Evolutionary conservation across 1,140 invertebrate species (phyloP), one percentile per base, ranked within the genome.

Genomic region (Drosophila neocordata): DNA sequence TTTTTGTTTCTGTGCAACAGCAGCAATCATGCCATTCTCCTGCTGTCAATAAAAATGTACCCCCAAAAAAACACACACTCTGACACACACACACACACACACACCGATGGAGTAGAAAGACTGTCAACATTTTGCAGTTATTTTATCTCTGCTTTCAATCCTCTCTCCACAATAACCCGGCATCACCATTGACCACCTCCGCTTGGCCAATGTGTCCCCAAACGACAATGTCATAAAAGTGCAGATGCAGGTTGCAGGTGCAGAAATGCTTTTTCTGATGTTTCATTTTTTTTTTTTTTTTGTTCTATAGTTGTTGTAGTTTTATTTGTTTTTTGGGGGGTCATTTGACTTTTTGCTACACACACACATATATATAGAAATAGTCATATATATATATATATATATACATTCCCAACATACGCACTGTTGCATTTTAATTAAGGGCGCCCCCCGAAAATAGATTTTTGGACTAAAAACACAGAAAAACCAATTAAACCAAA

Each of bases 351-450:
- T 84, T 85, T 85, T 85, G 81, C 75, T 74, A 69, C 78, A 75
- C 41, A 48, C 41, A 44, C 15, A 44, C 13, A 18, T 2, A 20
- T 2, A 48, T 0, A 4, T 9, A 2, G 0, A 48, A 3, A 1
- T 48, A 11, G 15, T 20, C 15, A 20, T 44, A 44, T 44, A 44
- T 44, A 18, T 20, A 48, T 48, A 18, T 15, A 48, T 48, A 81
- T 72, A 24, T 24, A 4, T n/a, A n/a, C n/a, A n/a, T n/a, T n/a
- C 5, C 27, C 82, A 70, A 66, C 78, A 81, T 72, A 87, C 82
- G 82, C 78, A 87, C 82, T 78, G 82, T 81, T 87, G 82, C 82
- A 69, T 85, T 85, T 85, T 85, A 85, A 85, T 85, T 87, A 85
- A 87, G 82, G 61, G 24, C 6, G n/a, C n/a, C n/a, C n/a, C n/a